A percentile compares a stretch with the other conserved stretches of the same genome.
Evolutionary conservation across 2,113 vertebrate genomes (phyloP).

Genomic region (Chunga burmeisteri): DNA sequence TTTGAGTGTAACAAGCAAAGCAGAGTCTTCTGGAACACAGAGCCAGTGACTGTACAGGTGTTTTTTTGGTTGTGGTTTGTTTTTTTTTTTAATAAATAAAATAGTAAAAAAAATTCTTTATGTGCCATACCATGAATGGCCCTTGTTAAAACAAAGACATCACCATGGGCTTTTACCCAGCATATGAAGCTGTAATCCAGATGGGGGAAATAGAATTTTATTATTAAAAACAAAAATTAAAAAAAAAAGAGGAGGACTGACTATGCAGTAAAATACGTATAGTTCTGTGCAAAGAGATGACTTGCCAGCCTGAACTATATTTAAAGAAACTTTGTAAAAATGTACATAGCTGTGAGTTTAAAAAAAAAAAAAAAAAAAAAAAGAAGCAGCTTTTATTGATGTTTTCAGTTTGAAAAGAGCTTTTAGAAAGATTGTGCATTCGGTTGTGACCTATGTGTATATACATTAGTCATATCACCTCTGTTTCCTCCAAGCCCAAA

Average conservation of each 20-base stretch:
- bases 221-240: conserved; percentile 65
- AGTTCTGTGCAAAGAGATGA: conserved; percentile 75
- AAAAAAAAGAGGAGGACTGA: conserved; percentile 65
- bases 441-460: conserved; percentile 84
- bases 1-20: conserved; percentile 28
- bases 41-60: conserved; percentile 73
- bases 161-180: conserved; percentile 64
- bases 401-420: conserved; percentile 83
- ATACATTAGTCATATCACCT: conserved; percentile 79
- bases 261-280: conserved; percentile 74
- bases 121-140: conserved; percentile 78
- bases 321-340: conserved; percentile 83
- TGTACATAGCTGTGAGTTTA: conserved; percentile 85
- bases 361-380: conserved; percentile 63
- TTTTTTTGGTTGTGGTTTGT: not conserved
- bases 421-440: conserved; percentile 84
- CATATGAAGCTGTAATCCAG: conserved; percentile 64
- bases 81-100: conserved; percentile 59
- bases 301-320: conserved; percentile 91
- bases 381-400: conserved; percentile 78
- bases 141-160: conserved; percentile 64
- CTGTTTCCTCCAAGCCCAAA: conserved; percentile 67
- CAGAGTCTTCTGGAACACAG: conserved; percentile 62
- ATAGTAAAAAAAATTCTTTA: conserved; percentile 66
- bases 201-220: conserved; percentile 71